Evolutionary conservation across 2,888 invertebrate genomes (phyloP), one percentile per base, ranked within the genome.

Genomic region (Capitulum mitella): DNA sequence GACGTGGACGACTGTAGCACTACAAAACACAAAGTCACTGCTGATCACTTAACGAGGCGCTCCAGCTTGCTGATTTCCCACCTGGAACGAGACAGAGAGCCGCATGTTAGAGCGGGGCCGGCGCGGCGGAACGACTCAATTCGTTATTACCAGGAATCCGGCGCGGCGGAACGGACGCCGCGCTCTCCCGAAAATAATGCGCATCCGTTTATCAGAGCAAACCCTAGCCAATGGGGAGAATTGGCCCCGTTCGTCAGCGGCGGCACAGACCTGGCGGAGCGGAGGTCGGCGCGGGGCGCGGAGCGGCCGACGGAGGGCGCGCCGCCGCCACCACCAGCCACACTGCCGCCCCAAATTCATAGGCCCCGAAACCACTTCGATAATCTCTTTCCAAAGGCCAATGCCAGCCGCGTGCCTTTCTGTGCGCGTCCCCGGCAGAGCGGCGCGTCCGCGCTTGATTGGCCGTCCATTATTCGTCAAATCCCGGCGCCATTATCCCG

Each of bases 321-420:
- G 34, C 16, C 64, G 34, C 3, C 10, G 16, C 34, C 51, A 22
- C 70, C 70, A 6, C 70, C 22, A 70, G 29, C 40, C 70, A 40
- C 70, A 40, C 70, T 70, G 70, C 37, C 70, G 70, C 37, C 70
- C 70, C 70, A 70, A 70, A 70, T 70, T 70, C 70, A 70, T 70
- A 70, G 70, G 70, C 70, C 40, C 37, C 70, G 40, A 70, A 70
- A 70, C 70, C 70, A 70, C 70, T 70, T 70, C 70, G 70, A 70
- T 70, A 70, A 70, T 70, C 70, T 70, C 70, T 70, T 70, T 70
- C 70, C 70, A 70, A 70, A 70, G 37, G 70, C 70, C 70, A 70
- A 70, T 70, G 70, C 70, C 37, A 26, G 26, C 70, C 70, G 22
- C 22, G 70, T 22, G 70, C 70, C 70, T 70, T 70, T 70, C 70